Conservation (phyloP, 1,140 invertebrate species). For the Drepana arcuata region DNA sequence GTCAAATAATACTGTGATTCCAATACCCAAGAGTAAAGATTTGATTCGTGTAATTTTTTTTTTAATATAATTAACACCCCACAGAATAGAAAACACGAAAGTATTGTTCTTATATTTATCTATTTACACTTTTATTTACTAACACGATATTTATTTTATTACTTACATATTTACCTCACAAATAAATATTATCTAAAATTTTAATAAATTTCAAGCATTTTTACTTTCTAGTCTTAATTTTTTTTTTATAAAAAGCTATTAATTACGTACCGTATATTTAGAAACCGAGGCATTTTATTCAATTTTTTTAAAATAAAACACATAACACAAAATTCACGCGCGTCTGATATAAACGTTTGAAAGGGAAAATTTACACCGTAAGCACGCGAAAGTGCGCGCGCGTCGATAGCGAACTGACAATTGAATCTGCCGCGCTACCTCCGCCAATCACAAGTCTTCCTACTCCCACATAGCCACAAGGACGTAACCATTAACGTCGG, state of each 20-base stretch:
- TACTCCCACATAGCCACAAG: constrained; percentile 38
- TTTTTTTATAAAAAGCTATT: background rate
- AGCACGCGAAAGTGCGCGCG: constrained; percentile 47
- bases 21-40: too few relatives aligned
- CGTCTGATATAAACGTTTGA: constrained; percentile 41
- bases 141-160: too few relatives aligned
- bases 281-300: background rate
- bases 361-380: constrained; percentile 49
- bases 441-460: constrained; percentile 29
- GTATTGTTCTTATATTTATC: too few relatives aligned
- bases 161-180: too few relatives aligned
- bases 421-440: constrained; percentile 50
- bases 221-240: background rate
- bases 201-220: background rate
- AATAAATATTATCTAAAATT: too few relatives aligned
- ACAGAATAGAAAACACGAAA: too few relatives aligned
- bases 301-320: background rate
- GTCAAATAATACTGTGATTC: too few relatives aligned
- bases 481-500: constrained; percentile 42
- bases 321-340: constrained; percentile 13
- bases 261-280: background rate
- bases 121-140: too few relatives aligned
- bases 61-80: too few relatives aligned
- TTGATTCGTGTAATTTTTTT: too few relatives aligned
- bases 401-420: constrained; percentile 30